Percentiles rank a stretch among this genome's conserved stretches.
phyloP scores from a whole-genome alignment of 2,888 invertebrate genomes.

The Cryptocephalus moraei region DNA sequence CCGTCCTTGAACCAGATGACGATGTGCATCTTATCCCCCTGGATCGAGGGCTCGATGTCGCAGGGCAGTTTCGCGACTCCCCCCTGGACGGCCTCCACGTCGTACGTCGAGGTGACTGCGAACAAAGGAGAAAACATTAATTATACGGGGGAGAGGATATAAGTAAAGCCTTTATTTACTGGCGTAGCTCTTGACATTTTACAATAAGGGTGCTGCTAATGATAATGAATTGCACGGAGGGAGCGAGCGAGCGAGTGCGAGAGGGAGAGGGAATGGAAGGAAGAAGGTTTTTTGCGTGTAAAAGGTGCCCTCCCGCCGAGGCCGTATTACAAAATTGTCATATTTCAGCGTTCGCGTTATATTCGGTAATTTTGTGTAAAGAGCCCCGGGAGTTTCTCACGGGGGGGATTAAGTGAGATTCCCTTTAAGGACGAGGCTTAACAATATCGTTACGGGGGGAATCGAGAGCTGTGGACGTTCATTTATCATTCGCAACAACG shows the following conservation, averaged over 20 bases:
- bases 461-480: no score
- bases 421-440: no score
- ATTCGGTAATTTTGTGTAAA: no score
- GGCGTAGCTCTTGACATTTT: not conserved
- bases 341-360: no score
- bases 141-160: not conserved
- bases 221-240: slow-evolving; percentile 1
- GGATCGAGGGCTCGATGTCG: slow-evolving; percentile 45
- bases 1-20: slow-evolving; percentile 56
- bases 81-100: slow-evolving; percentile 47
- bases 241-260: not conserved
- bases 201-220: slow-evolving; percentile 1
- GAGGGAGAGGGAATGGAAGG: slow-evolving; percentile 2
- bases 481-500: no score
- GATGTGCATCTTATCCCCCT: slow-evolving; percentile 48
- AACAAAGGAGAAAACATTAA: not conserved
- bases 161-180: not conserved
- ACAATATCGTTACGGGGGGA: no score
- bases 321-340: no score
- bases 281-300: no score
- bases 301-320: no score
- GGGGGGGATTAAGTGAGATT: no score
- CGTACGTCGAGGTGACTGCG: slow-evolving; percentile 30
- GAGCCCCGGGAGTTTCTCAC: no score
- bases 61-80: slow-evolving; percentile 50